Conservation (phyloP, 2,113 vertebrate genomes). For the Zeus faber region DNA sequence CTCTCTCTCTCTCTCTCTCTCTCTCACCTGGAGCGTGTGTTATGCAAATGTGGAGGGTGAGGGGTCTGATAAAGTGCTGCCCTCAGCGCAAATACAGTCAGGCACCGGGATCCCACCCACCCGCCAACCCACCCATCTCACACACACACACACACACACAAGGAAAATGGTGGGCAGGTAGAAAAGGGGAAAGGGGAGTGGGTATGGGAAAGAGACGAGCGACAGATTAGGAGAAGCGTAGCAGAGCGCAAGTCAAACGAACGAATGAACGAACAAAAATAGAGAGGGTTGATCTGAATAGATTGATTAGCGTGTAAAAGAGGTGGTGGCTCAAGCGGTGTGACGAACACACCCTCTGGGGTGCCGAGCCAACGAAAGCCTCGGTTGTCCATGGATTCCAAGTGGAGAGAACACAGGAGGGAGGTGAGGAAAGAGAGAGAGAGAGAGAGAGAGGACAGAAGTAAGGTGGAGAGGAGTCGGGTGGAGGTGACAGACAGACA, state of each 20-base stretch:
- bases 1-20: not conserved
- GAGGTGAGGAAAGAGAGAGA: not conserved
- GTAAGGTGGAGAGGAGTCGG: not conserved
- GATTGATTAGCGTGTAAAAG: too few relatives aligned
- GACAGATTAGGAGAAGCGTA: not conserved
- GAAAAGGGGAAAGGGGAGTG: too few relatives aligned
- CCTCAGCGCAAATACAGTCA: constrained; percentile 51
- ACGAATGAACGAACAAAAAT: too few relatives aligned
- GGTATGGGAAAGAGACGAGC: not conserved
- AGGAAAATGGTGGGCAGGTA: not conserved
- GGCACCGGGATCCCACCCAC: constrained; percentile 15
- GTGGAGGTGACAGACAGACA: not conserved
- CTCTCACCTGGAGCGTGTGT: constrained; percentile 37
- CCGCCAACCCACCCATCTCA: too few relatives aligned
- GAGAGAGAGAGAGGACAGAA: not conserved
- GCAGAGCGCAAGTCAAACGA: too few relatives aligned
- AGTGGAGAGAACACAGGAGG: not conserved
- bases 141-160: not conserved
- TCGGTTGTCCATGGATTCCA: too few relatives aligned
- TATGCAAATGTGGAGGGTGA: constrained; percentile 50
- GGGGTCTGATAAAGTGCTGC: constrained; percentile 55
- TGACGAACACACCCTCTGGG: too few relatives aligned
- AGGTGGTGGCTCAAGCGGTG: too few relatives aligned
- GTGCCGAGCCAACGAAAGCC: too few relatives aligned
- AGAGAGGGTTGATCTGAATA: too few relatives aligned